These are phyloP conservation scores for Harpagoxenus sublaevis DNA, from an alignment of 2,888 invertebrate species.

Conservation along the genomic window DNA sequence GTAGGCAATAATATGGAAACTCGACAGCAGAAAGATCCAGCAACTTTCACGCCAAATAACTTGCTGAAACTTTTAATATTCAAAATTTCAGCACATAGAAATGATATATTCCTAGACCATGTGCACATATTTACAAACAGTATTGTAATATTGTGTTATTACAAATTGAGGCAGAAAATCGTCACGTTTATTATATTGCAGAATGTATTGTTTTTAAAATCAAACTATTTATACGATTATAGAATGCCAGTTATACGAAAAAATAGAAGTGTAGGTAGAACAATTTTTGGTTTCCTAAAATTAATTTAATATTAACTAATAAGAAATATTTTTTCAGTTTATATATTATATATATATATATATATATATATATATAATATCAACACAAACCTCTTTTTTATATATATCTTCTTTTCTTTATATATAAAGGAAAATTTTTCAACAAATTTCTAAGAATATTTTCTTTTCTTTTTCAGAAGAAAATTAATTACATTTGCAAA, in stretches of 20 bases:
- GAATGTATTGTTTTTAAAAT: not conserved
- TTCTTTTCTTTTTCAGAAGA: not conserved
- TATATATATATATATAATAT: not conserved
- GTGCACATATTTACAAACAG: not conserved
- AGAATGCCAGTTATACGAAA: not conserved
- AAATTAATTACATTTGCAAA: slow-evolving; percentile 13
- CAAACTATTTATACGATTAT: not conserved
- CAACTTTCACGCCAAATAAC: not conserved
- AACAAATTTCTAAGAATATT: not conserved
- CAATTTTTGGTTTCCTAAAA: not conserved
- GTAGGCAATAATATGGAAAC: not conserved
- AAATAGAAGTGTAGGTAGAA: not conserved
- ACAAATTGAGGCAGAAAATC: not conserved
- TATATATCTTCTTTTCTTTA: not conserved
- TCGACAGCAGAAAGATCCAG: not conserved
- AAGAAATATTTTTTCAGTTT: not conserved
- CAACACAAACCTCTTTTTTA: not conserved
- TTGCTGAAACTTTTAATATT: slow-evolving; percentile 19
- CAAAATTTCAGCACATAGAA: not conserved
- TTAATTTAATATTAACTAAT: not conserved
- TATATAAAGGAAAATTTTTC: not conserved
- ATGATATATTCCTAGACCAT: not conserved
- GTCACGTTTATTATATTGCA: not conserved
- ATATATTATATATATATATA: too few species aligned
- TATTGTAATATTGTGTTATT: not conserved